Evolutionary conservation across 2,888 invertebrate genomes (phyloP).

Genomic region (Drosophila basisetae): DNA sequence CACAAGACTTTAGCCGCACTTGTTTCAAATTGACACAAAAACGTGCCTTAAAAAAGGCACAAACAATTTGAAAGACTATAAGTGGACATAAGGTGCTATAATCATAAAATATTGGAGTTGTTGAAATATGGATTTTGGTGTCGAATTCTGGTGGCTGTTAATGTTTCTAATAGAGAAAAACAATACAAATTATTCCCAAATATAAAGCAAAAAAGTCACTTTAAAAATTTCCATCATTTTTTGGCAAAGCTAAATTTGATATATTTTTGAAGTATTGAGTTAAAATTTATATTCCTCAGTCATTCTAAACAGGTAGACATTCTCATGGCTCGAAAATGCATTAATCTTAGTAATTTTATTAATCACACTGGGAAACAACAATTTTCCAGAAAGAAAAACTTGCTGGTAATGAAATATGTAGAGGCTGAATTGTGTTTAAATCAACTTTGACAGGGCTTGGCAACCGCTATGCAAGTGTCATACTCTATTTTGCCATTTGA

Average conservation of each 20-base stretch:
- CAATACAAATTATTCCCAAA: neutral
- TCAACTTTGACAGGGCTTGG: constrained; percentile 4
- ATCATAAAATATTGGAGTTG: neutral
- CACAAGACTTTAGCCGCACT: constrained; percentile 19
- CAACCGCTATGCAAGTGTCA: constrained; percentile 12
- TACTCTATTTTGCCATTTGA: constrained; percentile 33
- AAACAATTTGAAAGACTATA: neutral
- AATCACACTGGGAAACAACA: neutral
- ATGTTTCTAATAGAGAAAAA: neutral
- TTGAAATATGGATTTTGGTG: neutral
- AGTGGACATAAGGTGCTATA: neutral
- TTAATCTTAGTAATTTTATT: neutral
- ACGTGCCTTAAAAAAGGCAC: neutral
- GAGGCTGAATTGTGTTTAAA: neutral
- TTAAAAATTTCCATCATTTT: neutral
- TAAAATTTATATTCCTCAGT: neutral
- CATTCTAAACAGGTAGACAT: neutral
- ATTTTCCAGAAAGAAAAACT: neutral
- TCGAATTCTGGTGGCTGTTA: neutral
- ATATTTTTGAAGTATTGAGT: neutral
- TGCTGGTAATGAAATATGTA: neutral
- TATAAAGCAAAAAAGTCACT: neutral
- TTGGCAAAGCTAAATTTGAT: neutral
- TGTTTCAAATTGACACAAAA: constrained; percentile 20
- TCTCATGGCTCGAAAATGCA: neutral